A percentile compares a stretch with the other conserved stretches of the same genome.
These are phyloP conservation scores for Tiaroga cobitis DNA, from an alignment of 2,797 vertebrate species.

Conservation along the genomic window DNA sequence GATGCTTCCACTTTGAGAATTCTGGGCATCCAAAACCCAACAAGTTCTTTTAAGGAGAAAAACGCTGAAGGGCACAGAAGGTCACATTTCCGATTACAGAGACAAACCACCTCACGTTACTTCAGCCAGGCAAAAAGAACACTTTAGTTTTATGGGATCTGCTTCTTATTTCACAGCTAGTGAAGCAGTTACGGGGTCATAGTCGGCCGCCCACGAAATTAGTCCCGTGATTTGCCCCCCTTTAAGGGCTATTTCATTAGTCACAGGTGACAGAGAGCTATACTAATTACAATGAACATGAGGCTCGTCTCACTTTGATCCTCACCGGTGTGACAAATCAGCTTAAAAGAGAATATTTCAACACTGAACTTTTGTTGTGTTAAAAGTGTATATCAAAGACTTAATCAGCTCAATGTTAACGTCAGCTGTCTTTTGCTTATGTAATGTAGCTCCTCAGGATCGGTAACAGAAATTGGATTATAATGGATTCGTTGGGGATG, in stretches of 20 bases:
- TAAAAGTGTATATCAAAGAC: constrained; percentile 55
- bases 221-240: constrained; percentile 23
- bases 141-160: constrained; percentile 57
- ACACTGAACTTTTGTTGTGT: constrained; percentile 37
- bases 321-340: constrained; percentile 7
- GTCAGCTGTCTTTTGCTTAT: background rate
- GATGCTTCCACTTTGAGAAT: background rate
- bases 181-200: constrained; percentile 47
- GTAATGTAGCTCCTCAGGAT: background rate
- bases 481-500: constrained; percentile 14
- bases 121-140: constrained; percentile 49
- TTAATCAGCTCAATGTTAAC: constrained; percentile 22
- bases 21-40: background rate
- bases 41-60: constrained; percentile 22
- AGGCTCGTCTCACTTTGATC: constrained; percentile 52
- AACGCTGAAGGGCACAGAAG: constrained; percentile 34
- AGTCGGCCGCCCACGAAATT: constrained; percentile 42
- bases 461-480: background rate
- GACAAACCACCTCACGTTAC: constrained; percentile 41
- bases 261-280: constrained; percentile 51
- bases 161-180: constrained; percentile 47
- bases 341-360: constrained; percentile 51
- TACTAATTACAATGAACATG: constrained; percentile 56
- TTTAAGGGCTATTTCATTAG: constrained; percentile 52
- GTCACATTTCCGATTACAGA: constrained; percentile 39